Conservation (phyloP, 2,888 invertebrate genomes). For the Euphydryas editha region DNA sequence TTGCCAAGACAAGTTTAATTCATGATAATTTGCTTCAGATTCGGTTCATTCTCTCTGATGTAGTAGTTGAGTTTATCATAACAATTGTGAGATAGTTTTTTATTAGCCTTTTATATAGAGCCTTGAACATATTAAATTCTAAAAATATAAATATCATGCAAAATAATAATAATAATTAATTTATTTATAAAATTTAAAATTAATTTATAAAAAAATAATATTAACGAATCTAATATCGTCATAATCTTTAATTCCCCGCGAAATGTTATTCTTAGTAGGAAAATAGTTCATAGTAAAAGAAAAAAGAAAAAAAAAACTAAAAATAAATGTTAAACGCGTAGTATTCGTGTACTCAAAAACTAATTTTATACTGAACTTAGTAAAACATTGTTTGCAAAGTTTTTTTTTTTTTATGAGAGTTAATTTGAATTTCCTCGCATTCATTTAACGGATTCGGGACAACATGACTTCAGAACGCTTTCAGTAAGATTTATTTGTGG, state of each 20-base stretch:
- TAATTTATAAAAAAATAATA: not conserved
- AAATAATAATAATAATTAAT: too few relatives aligned
- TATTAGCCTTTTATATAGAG: not conserved
- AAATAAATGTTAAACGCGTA: not conserved
- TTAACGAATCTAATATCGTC: not conserved
- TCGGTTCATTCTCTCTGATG: not conserved
- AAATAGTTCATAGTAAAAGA: not conserved
- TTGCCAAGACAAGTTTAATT: constrained; percentile 16
- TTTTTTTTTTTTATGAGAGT: constrained; percentile 13
- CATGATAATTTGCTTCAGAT: constrained; percentile 9
- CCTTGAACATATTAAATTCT: not conserved
- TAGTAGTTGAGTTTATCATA: not conserved
- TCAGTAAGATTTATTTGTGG: constrained; percentile 46
- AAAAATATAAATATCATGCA: not conserved
- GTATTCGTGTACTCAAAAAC: not conserved
- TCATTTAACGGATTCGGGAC: constrained; percentile 41
- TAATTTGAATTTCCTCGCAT: constrained; percentile 26
- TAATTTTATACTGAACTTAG: not conserved
- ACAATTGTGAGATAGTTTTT: not conserved
- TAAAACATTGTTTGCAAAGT: constrained; percentile 12
- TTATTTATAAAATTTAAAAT: not conserved
- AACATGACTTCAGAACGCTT: constrained; percentile 34
- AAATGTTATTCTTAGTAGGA: not conserved
- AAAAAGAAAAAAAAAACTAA: too few relatives aligned
- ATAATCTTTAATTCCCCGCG: not conserved